Percentiles rank a stretch among this genome's conserved stretches.
phyloP scores from a whole-genome alignment of 2,797 vertebrate species.

The Alauda arvensis region DNA sequence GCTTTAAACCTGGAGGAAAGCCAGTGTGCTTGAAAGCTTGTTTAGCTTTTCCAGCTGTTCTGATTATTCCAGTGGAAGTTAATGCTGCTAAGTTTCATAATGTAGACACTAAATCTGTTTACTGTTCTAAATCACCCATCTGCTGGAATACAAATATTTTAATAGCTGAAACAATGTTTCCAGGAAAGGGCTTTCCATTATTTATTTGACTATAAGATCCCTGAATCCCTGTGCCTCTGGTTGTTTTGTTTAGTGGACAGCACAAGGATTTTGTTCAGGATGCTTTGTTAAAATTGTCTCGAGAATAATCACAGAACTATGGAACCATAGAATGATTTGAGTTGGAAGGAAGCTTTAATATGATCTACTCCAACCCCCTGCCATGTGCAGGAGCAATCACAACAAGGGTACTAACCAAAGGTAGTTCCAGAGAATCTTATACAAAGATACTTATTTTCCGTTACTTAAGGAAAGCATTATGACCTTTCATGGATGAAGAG shows the following conservation, averaged over 20 bases:
- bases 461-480: background rate
- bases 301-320: background rate
- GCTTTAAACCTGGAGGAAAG: background rate
- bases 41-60: background rate
- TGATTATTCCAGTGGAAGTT: background rate
- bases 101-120: background rate
- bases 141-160: background rate
- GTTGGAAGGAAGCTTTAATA: background rate
- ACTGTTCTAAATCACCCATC: background rate
- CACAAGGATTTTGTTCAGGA: background rate
- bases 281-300: background rate
- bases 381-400: background rate
- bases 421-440: background rate
- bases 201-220: background rate
- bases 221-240: background rate
- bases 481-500: background rate
- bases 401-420: background rate
- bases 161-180: background rate
- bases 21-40: background rate
- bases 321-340: background rate
- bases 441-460: background rate
- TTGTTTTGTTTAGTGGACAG: background rate
- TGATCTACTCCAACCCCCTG: background rate
- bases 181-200: background rate
- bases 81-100: background rate